Evolutionary conservation across 2,113 vertebrate genomes (phyloP).

Genomic region (Bubo scandiacus): DNA sequence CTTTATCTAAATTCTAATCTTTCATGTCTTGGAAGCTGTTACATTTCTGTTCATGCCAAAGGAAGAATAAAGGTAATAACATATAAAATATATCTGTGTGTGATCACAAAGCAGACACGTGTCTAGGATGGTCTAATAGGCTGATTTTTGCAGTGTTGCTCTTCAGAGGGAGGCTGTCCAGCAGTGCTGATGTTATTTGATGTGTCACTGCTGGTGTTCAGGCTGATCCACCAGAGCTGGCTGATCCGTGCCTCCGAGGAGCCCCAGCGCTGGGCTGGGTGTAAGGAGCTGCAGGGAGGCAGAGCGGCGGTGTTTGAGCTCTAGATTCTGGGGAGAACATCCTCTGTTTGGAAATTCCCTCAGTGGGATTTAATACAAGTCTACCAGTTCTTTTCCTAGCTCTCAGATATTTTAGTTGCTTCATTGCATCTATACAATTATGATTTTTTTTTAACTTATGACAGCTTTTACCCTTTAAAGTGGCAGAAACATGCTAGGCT

Average conservation of each 20-base stretch:
- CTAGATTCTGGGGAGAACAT: not conserved
- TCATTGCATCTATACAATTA: not conserved
- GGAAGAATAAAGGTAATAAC: not conserved
- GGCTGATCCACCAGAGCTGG: not conserved
- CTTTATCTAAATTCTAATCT: not conserved
- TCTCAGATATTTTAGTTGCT: not conserved
- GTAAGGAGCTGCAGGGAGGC: no score
- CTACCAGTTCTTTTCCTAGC: not conserved
- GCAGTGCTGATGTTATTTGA: not conserved
- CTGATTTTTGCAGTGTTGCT: not conserved
- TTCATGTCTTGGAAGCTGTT: not conserved
- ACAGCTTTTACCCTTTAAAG: not conserved
- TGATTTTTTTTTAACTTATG: not conserved
- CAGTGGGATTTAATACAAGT: not conserved
- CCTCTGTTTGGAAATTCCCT: not conserved
- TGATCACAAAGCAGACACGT: not conserved
- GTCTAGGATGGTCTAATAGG: not conserved
- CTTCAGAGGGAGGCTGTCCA: not conserved
- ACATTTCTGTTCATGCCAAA: not conserved
- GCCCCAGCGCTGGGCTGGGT: not conserved
- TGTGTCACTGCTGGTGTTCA: not conserved
- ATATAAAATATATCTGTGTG: fast-evolving
- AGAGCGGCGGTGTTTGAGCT: not conserved
- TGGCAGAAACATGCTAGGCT: not conserved
- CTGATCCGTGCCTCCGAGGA: fast-evolving